Conservation (phyloP, 2,888 invertebrate species). For the Alentia gelatinosa region DNA sequence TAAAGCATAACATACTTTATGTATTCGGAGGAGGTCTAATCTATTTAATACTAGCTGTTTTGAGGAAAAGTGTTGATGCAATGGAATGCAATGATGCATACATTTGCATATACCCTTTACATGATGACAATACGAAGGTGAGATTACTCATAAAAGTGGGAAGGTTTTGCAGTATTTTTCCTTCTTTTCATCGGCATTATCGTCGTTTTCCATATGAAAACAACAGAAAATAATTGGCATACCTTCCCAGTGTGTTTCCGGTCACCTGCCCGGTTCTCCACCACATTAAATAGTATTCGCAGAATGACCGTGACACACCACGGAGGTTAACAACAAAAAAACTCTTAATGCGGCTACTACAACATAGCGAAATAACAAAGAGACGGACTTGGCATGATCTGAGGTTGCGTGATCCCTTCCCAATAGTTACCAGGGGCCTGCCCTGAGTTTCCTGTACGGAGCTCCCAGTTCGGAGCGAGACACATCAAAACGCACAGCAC, state of each 20-base stretch:
- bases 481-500: background rate
- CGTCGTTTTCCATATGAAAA: background rate
- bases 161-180: background rate
- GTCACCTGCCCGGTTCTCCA: background rate
- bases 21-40: conserved; percentile 34
- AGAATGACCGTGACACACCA: background rate
- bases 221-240: background rate
- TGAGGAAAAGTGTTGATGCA: conserved; percentile 11
- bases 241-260: background rate
- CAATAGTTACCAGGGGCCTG: background rate
- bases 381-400: conserved; percentile 20
- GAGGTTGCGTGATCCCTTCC: conserved; percentile 24
- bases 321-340: background rate
- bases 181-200: background rate
- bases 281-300: conserved; percentile 9
- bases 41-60: conserved; percentile 44
- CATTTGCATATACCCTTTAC: conserved; percentile 34
- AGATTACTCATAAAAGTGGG: background rate
- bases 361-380: conserved; percentile 20
- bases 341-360: background rate
- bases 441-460: background rate
- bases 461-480: background rate
- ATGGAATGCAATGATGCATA: conserved; percentile 42
- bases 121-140: background rate
- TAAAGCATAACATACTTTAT: conserved; percentile 42